Evolutionary conservation across 2,797 vertebrate species (phyloP).

Genomic region (Orientallactaga sibirica): DNA sequence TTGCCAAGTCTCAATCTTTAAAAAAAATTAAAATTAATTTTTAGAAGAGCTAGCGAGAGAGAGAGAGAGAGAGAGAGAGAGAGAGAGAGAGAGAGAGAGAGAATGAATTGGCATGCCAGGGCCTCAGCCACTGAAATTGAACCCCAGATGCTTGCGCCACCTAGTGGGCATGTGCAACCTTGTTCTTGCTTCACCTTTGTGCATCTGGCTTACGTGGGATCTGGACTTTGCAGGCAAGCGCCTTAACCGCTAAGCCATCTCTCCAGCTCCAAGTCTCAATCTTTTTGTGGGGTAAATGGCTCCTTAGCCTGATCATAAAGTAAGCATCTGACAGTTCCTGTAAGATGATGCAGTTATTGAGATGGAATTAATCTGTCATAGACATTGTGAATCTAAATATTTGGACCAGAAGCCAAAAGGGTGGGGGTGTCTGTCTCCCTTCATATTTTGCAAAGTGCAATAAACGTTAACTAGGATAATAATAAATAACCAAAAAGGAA

Average conservation of each 20-base stretch:
- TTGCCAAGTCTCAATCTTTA: conserved; percentile 60
- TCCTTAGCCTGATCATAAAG: conserved; percentile 69
- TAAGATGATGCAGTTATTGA: conserved; percentile 73
- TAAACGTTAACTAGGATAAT: conserved; percentile 73
- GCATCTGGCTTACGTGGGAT: no score
- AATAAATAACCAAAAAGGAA: conserved; percentile 71
- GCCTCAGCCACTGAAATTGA: no score
- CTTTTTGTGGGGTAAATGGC: conserved; percentile 63
- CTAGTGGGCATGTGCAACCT: no score
- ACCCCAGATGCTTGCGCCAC: no score
- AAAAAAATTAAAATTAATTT: no score
- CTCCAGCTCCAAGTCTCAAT: neutral
- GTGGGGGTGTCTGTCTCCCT: conserved; percentile 54
- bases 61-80: no score
- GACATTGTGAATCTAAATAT: conserved; percentile 80
- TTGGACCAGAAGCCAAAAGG: conserved; percentile 72
- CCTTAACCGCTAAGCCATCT: no score
- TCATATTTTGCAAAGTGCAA: conserved; percentile 65
- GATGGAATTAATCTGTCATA: conserved; percentile 73
- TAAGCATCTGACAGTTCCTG: conserved; percentile 70
- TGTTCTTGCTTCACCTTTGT: no score
- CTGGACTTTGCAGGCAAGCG: no score
- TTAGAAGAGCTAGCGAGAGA: no score
- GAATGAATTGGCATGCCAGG: no score
- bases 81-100: no score